These are phyloP conservation scores for Darevskia mixta DNA, from an alignment of 2,797 vertebrate genomes.

Conservation along the genomic window DNA sequence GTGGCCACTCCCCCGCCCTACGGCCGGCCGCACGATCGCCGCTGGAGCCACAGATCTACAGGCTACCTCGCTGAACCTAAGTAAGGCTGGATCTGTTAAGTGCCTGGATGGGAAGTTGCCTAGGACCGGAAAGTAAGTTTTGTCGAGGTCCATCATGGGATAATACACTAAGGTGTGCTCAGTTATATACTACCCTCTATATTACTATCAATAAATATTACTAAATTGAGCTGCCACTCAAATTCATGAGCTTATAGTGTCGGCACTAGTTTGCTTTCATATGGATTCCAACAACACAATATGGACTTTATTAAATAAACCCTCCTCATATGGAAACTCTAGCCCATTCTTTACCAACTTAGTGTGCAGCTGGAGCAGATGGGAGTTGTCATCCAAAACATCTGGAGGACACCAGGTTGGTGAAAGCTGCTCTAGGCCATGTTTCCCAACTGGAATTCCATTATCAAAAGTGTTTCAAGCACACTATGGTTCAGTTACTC, in stretches of 20 bases:
- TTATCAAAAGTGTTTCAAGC: background rate
- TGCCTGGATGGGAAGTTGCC: too few species aligned
- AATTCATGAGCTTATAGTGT: constrained; percentile 1
- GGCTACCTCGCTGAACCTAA: background rate
- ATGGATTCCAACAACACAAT: background rate
- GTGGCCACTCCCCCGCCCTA: too few species aligned
- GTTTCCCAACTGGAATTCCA: background rate
- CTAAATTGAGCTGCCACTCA: background rate
- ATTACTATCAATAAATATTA: background rate
- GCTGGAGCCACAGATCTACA: too few species aligned
- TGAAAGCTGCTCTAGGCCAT: too few species aligned
- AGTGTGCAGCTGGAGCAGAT: too few species aligned
- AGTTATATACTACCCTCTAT: background rate
- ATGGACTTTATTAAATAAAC: background rate
- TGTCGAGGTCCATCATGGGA: background rate
- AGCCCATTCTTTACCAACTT: background rate
- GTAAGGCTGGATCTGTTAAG: background rate
- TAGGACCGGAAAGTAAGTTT: background rate
- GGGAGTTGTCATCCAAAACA: too few species aligned
- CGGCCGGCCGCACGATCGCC: too few species aligned
- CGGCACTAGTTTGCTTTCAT: background rate
- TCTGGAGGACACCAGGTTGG: too few species aligned
- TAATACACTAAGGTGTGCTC: background rate
- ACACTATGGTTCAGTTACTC: background rate
- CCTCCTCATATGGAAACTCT: background rate